Base-by-base conservation (phyloP, 2,888 invertebrate species). In the Patella pellucida region DNA sequence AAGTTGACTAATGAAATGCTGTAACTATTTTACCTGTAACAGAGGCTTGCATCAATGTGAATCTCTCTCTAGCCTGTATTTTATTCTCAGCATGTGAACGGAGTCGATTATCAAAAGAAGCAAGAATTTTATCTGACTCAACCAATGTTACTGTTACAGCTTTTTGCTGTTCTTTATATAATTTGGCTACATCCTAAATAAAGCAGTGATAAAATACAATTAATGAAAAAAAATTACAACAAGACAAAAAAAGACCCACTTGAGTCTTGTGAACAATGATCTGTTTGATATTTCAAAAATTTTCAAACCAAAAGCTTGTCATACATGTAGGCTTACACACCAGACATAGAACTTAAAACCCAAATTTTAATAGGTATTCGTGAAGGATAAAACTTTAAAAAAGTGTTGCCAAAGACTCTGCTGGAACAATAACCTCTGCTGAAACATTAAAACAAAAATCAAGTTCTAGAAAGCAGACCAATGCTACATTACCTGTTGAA, bases 31-130 rank as follows among this genome's bases (percentile, higher is more conserved):
- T 81, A 90, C 91, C 89, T 78, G 85, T 85, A 19, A 91, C 91
- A 76, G 88, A 78, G 31, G 89, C 86, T 76, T 89, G 85, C 7
- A 87, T 72, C 51, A 91, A 78, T 16, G 83, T 77, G 79, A 91
- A 91, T 12, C 90, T 84, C 19, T 86, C 84, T 69, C 91, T 82
- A 72, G 87, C 82, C 67, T 80, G 81, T 7, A 91, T 87, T 81
- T 91, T 91, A 81, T 89, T 91, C 82, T 91, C 91, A 4, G 91
- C 91, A 85, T 88, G 91, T 23, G 83, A 81, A 73, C 86, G 86
- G 9, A 91, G 85, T 19, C 87, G 82, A 51, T 85, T 81, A 82
- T 91, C 91, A 85, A 91, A 91, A 16, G 89, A 85, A 7, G 84
- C 83, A 7, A 91, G 81, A 75, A 91, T 91, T 77, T 89, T 81